Evolutionary conservation across 2,113 vertebrate genomes (phyloP), one percentile per base, ranked within the genome.

Genomic region (Capreolus pygargus): DNA sequence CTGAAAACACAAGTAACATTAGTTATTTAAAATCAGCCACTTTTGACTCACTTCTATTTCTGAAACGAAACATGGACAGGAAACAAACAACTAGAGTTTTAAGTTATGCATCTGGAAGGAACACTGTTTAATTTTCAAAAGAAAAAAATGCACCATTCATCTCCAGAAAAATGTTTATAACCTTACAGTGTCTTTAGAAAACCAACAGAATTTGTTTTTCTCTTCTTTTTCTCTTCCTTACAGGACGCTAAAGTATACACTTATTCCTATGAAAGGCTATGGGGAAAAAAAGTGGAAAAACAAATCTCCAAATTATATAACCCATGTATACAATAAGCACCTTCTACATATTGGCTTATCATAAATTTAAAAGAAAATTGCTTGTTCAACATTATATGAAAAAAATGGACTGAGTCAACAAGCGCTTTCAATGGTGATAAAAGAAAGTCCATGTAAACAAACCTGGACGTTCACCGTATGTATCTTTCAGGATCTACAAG

Each of bases 21-120:
- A 82, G n/a, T 36, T 96, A 89, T 88, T 97, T 95, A 90, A 97
- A 97, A 96, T 92, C 57, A 95, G 57, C 39, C 39, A 97, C 14
- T 94, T 92, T 89, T 97, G 52, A 94, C 85, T 17, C 43, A 61
- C 92, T 96, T 98, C 74, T 96, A 87, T 83, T 96, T 96, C 81
- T 90, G 61, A 92, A 96, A 90, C 54, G 94, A 96, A 98, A 92
- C 54, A 95, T 14, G 21, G 50, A 81, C 76, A 96, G 27, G 82
- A 91, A 97, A 97, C 81, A 97, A 96, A 96, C 55, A 96, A 97
- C 47, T 33, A 61, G 27, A 83, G 45, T 82, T 94, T 96, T 43
- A 94, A 90, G 96, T 85, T 95, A 88, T 91, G 64, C 57, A 94
- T 45, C 39, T 95, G 67, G 64, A 94, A 97, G 0, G 1, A 88